Base-by-base conservation (phyloP, 2,113 vertebrate genomes). In the Spizaetus ornatus region DNA sequence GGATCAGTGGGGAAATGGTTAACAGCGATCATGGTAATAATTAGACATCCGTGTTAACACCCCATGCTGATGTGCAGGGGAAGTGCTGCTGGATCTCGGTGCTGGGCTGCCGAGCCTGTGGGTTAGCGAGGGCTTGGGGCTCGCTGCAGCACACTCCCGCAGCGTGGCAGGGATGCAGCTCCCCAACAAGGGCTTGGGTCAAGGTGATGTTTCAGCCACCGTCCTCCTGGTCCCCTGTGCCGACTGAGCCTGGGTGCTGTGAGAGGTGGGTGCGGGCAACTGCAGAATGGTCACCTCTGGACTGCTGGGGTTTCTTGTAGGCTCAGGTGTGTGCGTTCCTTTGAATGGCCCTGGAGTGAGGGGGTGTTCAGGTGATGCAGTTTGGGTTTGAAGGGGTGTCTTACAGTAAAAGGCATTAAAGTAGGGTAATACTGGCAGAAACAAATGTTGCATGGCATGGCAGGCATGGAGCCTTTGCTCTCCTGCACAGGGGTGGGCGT, bases 141-240 rank as follows among this genome's bases (percentile, higher is more conserved):
- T 29, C 2, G 0, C 43, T 1, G 36, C 36, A 45, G 42, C 0
- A 1, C 2, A 14, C 12, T 79, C 42, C 69, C 1, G 0, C 23
- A n/a, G 84, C 63, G 17, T 1, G 50, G 67, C 62, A 76, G 82
- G 53, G 80, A 42, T 12, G 1, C 1, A 0, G 82, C 12, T 88
- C 36, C 77, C 40, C 34, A 5, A 2, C 0, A 3, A 34, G 31
- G 27, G 38, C 5, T 26, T 0, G 1, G 50, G 25, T 32, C n/a
- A 1, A 16, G 78, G 78, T 3, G 65, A 8, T 0, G 3, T 16
- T 34, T 67, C 71, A 48, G 53, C 53, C 48, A 22, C 10, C 0
- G 1, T 52, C 59, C 45, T 52, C 34, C 45, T 27, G 10, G 12
- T 74, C 4, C 47, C 36, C 40, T 1, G 12, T 0, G 8, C 17